These are phyloP conservation scores for Cabera pusaria DNA, from an alignment of 2,888 invertebrate species.

Conservation along the genomic window DNA sequence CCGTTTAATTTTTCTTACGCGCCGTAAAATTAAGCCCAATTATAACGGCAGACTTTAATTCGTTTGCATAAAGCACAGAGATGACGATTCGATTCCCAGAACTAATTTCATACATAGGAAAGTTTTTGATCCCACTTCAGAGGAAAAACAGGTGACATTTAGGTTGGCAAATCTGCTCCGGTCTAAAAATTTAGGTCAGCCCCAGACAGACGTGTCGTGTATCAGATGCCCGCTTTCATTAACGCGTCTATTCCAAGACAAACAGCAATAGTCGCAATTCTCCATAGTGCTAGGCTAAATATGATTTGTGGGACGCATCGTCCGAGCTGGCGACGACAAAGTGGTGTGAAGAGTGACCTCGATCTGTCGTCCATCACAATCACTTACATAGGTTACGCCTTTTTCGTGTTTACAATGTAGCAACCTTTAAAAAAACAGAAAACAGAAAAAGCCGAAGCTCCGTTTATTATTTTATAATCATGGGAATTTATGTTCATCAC, in stretches of 20 bases:
- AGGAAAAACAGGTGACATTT: constrained; percentile 36
- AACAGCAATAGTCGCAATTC: constrained; percentile 66
- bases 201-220: constrained; percentile 42
- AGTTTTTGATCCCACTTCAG: constrained; percentile 26
- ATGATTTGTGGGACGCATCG: constrained; percentile 73
- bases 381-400: constrained; percentile 36
- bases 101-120: constrained; percentile 19
- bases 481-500: too few species aligned
- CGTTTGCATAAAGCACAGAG: constrained; percentile 13
- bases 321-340: constrained; percentile 54
- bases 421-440: constrained; percentile 11
- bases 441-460: constrained; percentile 5
- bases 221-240: constrained; percentile 60
- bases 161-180: constrained; percentile 29
- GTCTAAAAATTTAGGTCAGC: constrained; percentile 49
- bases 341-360: constrained; percentile 61
- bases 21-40: constrained; percentile 19
- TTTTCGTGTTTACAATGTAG: constrained; percentile 33
- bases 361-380: constrained; percentile 48
- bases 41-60: constrained; percentile 15
- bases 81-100: constrained; percentile 21
- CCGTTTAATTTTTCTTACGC: constrained; percentile 23
- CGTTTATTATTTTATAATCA: constrained; percentile 15
- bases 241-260: constrained; percentile 65
- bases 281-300: constrained; percentile 66